Percentiles rank a stretch among this genome's conserved stretches.
phyloP scores from a whole-genome alignment of 2,113 vertebrate species.

The Amia ocellicauda region DNA sequence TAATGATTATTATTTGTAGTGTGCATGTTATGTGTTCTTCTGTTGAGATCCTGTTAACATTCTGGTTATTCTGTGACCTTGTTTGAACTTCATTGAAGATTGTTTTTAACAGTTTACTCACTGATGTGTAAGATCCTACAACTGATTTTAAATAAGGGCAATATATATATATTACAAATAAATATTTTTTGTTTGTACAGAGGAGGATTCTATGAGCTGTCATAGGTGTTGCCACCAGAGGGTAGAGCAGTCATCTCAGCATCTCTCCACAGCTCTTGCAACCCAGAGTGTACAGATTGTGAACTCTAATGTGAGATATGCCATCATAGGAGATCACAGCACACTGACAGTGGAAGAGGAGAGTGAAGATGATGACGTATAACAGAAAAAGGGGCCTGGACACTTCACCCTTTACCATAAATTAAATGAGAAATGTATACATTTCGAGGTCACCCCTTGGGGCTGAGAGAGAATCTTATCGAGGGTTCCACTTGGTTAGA shows the following conservation, averaged over 20 bases:
- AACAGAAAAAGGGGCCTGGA: not conserved
- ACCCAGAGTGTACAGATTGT: conserved; percentile 39
- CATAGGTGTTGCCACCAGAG: conserved; percentile 26
- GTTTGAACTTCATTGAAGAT: no score
- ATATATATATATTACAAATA: not conserved
- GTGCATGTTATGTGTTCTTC: no score
- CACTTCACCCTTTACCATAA: not conserved
- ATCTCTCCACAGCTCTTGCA: conserved; percentile 9
- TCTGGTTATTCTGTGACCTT: no score
- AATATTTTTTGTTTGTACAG: not conserved
- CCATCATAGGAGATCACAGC: conserved; percentile 63
- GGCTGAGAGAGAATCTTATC: not conserved
- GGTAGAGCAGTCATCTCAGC: conserved; percentile 10
- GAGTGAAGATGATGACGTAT: conserved; percentile 6
- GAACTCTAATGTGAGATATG: conserved; percentile 46
- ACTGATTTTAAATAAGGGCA: no score
- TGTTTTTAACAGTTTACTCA: no score
- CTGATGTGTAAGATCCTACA: no score
- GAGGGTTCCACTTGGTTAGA: not conserved
- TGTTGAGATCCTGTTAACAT: no score
- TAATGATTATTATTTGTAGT: no score
- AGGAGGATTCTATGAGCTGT: conserved; percentile 8
- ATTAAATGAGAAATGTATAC: not conserved
- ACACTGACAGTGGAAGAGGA: conserved; percentile 40
- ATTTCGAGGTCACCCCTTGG: not conserved